Conservation (phyloP, 2,113 vertebrate genomes). For the Oreochromis spilurus region DNA sequence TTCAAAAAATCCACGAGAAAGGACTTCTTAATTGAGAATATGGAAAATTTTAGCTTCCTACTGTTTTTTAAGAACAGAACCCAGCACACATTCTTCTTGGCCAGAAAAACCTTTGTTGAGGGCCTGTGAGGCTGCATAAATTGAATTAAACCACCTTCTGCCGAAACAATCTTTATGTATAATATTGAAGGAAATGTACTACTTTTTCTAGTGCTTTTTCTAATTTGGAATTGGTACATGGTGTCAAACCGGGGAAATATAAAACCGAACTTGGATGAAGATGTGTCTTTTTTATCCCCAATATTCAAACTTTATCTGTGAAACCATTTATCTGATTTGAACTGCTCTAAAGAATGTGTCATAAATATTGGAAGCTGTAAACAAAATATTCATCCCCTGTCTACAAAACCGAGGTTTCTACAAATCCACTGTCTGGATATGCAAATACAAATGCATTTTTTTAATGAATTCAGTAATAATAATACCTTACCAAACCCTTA, state of each 20-base stretch:
- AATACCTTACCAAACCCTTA: not conserved
- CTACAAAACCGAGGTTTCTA: not conserved
- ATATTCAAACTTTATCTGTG: not conserved
- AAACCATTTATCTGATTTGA: not conserved
- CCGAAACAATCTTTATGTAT: not conserved
- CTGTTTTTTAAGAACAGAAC: not conserved
- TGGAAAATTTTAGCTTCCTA: no score
- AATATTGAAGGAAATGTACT: not conserved
- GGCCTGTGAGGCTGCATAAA: not conserved
- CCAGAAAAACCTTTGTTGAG: not conserved
- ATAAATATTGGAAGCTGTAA: not conserved
- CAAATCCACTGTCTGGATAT: not conserved
- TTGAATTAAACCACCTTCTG: not conserved
- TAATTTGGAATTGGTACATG: not conserved
- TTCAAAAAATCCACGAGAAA: not conserved
- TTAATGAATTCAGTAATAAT: not conserved
- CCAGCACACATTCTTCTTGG: not conserved
- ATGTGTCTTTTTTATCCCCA: not conserved
- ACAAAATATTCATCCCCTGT: rapidly evolving
- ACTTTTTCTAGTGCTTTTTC: not conserved
- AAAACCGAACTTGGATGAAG: not conserved
- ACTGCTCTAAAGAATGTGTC: not conserved
- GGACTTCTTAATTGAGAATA: not conserved
- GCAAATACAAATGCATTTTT: not conserved
- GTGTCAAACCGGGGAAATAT: not conserved